phyloP scores from a whole-genome alignment of 1,140 invertebrate species.

The Macrosteles quadrilineatus region DNA sequence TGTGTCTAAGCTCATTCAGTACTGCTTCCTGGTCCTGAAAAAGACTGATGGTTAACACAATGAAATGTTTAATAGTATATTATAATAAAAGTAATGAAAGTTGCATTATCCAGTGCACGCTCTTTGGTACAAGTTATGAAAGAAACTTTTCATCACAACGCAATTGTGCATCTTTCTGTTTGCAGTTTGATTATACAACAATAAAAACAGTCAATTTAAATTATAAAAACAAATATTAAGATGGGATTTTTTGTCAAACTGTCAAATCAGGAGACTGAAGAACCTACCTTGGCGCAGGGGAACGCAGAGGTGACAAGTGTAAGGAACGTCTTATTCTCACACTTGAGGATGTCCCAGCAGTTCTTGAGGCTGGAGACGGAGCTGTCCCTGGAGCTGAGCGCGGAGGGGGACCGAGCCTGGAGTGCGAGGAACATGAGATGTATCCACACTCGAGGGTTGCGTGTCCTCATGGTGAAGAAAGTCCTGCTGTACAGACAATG shows the following conservation, averaged over 20 bases:
- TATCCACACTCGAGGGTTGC: constrained; percentile 87
- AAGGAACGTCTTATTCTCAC: constrained; percentile 85
- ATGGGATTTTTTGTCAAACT: no score
- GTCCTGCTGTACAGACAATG: constrained; percentile 88
- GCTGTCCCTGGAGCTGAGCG: constrained; percentile 79
- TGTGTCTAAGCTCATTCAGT: constrained; percentile 80
- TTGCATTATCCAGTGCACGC: no score
- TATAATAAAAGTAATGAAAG: no score
- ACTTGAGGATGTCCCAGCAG: constrained; percentile 91
- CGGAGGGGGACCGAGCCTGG: constrained; percentile 76
- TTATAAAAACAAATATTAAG: no score
- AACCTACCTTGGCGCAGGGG: constrained; percentile 75
- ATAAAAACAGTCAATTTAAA: no score
- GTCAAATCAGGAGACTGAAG: no score
- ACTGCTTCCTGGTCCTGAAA: constrained; percentile 79
- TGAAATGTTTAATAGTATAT: no score
- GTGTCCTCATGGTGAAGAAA: constrained; percentile 84
- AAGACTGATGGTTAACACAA: no score
- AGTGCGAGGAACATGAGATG: constrained; percentile 94
- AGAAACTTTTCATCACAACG: no score
- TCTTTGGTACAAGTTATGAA: no score
- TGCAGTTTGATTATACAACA: no score
- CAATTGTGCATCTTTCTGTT: no score
- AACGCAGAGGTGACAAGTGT: constrained; percentile 91
- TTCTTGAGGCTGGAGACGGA: constrained; percentile 82